phyloP scores from a whole-genome alignment of 2,113 vertebrate genomes.

The Onychorhynchus coronatus region DNA sequence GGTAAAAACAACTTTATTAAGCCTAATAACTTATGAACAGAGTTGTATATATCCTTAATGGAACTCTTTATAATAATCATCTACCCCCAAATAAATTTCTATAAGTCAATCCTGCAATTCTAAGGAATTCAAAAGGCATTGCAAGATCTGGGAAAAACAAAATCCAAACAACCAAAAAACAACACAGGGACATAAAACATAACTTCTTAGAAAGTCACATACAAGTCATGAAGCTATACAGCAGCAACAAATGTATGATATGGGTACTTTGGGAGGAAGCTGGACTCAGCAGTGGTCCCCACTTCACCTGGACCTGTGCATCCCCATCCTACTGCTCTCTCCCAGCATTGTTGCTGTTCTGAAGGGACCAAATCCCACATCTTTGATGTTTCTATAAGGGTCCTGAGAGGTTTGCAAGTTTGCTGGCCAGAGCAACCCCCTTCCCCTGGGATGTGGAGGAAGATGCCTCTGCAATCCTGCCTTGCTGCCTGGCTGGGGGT shows the following conservation, averaged over 20 bases:
- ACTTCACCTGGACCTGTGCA: background rate
- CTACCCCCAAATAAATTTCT: background rate
- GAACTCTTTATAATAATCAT: background rate
- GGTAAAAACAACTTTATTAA: background rate
- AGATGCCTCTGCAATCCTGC: too few relatives aligned
- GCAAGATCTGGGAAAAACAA: background rate
- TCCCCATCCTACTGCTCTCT: background rate
- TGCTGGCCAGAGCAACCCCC: accelerated
- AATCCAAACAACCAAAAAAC: background rate
- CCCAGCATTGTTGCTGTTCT: background rate
- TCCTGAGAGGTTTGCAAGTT: background rate
- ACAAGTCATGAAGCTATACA: accelerated
- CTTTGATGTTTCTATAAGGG: background rate
- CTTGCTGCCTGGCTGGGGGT: background rate
- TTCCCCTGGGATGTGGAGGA: background rate
- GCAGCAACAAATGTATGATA: background rate
- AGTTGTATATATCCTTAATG: background rate
- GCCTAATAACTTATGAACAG: background rate
- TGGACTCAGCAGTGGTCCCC: background rate
- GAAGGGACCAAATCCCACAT: background rate
- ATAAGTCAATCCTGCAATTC: background rate
- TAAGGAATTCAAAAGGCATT: background rate
- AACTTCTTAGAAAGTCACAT: background rate
- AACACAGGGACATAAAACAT: background rate
- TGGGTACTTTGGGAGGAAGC: accelerated